Conservation (phyloP, 2,797 vertebrate species). For the Paedocypris micromegethes region DNA sequence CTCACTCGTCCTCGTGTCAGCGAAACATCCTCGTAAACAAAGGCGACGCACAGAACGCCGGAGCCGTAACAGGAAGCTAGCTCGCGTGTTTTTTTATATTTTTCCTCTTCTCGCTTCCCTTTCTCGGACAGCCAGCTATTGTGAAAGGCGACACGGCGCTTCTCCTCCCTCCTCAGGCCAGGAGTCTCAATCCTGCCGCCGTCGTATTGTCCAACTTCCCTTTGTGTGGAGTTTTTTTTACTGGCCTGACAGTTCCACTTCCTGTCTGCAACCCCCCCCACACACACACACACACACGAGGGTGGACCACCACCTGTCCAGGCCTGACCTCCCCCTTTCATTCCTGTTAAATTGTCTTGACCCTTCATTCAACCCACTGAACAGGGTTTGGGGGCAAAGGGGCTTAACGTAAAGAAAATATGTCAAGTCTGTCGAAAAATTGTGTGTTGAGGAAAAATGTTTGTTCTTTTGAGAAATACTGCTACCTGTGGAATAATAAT, state of each 20-base stretch:
- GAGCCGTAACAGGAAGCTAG: slow-evolving; percentile 31
- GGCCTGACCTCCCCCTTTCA: slow-evolving; percentile 45
- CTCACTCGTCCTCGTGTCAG: slow-evolving; percentile 49
- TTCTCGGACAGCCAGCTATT: slow-evolving; percentile 29
- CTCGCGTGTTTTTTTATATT: slow-evolving; percentile 11
- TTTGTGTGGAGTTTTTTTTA: slow-evolving; percentile 39
- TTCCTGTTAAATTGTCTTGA: slow-evolving; percentile 65
- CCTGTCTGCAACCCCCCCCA: slow-evolving; percentile 36
- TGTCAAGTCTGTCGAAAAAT: no score
- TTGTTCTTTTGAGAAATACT: no score
- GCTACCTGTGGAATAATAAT: no score
- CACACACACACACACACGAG: slow-evolving; percentile 44
- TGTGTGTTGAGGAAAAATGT: no score
- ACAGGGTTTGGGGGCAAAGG: slow-evolving; percentile 51
- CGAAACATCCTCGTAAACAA: slow-evolving; percentile 47
- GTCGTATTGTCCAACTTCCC: slow-evolving; percentile 14
- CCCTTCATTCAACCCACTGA: slow-evolving; percentile 59
- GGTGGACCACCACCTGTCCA: slow-evolving; percentile 54
- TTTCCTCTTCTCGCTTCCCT: neutral
- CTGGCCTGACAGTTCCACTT: slow-evolving; percentile 35
- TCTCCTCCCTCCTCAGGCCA: slow-evolving; percentile 32
- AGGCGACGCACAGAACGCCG: slow-evolving; percentile 29
- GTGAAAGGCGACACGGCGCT: slow-evolving; percentile 44
- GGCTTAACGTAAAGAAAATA: neutral
- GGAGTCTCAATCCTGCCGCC: slow-evolving; percentile 16